phyloP scores from a whole-genome alignment of 2,113 vertebrate species.

The Rhinolophus ferrumequinum region DNA sequence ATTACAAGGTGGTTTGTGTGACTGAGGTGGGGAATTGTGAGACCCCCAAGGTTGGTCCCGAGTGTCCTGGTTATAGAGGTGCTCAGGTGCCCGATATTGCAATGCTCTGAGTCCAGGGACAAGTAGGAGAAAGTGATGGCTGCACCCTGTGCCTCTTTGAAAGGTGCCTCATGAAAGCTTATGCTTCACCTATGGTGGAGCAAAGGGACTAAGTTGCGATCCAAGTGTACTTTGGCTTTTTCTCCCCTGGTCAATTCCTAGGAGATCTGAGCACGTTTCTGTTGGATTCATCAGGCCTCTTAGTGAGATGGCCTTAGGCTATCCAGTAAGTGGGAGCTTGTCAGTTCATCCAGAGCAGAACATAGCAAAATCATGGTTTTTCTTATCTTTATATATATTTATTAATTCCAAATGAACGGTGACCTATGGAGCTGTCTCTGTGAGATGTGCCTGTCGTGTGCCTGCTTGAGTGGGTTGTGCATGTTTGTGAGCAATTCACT shows the following conservation, averaged over 20 bases:
- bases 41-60: background rate
- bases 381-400: background rate
- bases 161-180: conserved; percentile 13
- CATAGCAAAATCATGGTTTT: background rate
- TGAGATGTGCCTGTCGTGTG: background rate
- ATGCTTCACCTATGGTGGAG: background rate
- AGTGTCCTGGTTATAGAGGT: background rate
- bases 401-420: conserved; percentile 30
- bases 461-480: background rate
- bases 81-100: background rate
- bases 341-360: background rate
- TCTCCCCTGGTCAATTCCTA: background rate
- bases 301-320: background rate
- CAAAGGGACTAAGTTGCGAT: background rate
- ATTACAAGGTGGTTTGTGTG: background rate
- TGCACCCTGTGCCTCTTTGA: background rate
- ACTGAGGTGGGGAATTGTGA: background rate
- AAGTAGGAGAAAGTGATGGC: background rate
- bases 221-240: background rate
- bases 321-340: background rate
- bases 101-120: background rate
- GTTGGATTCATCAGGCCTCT: background rate
- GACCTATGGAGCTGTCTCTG: background rate
- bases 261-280: background rate
- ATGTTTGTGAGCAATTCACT: background rate